Base-by-base conservation (phyloP, 2,888 invertebrate species). In the Galerucella pusilla region DNA sequence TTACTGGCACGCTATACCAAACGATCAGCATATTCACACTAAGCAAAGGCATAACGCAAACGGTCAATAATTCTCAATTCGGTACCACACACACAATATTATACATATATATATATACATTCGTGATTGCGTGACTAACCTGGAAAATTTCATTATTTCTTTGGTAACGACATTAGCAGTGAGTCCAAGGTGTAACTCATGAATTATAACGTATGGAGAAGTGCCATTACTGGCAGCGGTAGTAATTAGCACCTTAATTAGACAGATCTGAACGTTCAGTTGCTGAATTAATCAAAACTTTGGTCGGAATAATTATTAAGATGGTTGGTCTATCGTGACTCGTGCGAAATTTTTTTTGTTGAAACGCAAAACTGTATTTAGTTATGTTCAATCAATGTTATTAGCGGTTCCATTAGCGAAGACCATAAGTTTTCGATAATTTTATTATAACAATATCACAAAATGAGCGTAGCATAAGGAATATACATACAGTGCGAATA, bases 91-190 rank as follows among this genome's bases (percentile, higher is more conserved):
- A 42, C 7, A 35, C 1, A 9, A 68, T 25, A 49, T 35, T 12
- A 28, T 4, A 28, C 2, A 28, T 28, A 28, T 28, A 20, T 59
- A 46, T 5, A 57, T 2, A 57, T 57, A 57, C 20, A 57, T 72
- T 72, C 72, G 72, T 72, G 72, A 72, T 72, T 67, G 72, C 72
- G 72, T 72, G 59, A 20, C 45, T 66, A 72, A 67, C 72, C 66
- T 72, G 67, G 72, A 67, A 72, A 72, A 72, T 72, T 72, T 67
- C 72, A 72, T 72, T 72, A 72, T 72, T 72, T 72, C 72, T 72
- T 72, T 67, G 72, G 72, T 72, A 72, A 72, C 72, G 66, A 72
- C 66, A 72, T 72, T 67, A 66, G 59, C 66, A 59, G 12, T 25
- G 60, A 35, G 64, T 65, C 64, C 66, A 72, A 72, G 67, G 72